Evolutionary conservation across 2,113 vertebrate species (phyloP).

Genomic region (Heterochromis multidens): DNA sequence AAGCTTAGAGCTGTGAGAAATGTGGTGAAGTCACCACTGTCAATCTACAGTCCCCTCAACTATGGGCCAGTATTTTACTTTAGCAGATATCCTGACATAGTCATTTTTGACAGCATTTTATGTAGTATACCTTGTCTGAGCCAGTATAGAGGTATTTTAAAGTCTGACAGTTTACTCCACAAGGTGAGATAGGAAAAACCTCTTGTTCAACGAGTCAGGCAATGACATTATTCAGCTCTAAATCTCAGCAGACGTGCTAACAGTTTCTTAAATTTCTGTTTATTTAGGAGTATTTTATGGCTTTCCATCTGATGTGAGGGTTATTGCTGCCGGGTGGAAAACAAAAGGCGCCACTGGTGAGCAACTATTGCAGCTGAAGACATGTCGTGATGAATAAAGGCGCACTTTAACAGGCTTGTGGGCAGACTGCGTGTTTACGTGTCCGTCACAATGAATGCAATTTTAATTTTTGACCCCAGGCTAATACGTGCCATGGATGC

Average conservation of each 20-base stretch:
- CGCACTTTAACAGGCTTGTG: constrained; percentile 21
- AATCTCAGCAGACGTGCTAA: constrained; percentile 9
- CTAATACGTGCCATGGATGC: constrained; percentile 22
- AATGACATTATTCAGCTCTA: background rate
- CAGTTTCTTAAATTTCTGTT: constrained; percentile 27
- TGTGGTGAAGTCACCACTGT: constrained; percentile 6
- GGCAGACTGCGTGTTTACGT: constrained; percentile 48
- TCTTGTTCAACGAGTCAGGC: background rate
- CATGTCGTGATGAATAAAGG: constrained; percentile 11
- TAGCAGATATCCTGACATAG: background rate
- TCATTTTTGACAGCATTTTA: background rate
- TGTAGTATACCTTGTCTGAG: background rate
- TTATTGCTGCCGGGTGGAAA: constrained; percentile 54
- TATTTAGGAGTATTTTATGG: constrained; percentile 13
- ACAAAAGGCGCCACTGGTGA: constrained; percentile 60
- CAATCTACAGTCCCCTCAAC: background rate
- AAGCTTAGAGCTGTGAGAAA: constrained; percentile 3
- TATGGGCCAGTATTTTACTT: background rate
- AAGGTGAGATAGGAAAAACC: rapidly evolving
- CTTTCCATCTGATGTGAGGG: constrained; percentile 15
- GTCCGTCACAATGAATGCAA: constrained; percentile 19
- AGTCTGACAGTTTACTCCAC: background rate
- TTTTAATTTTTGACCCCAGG: background rate
- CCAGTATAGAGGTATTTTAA: background rate
- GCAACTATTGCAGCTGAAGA: constrained; percentile 2